A percentile compares a stretch with the other conserved stretches of the same genome.
These are phyloP conservation scores for Thymelicus acteon DNA, from an alignment of 2,888 invertebrate species.

Conservation along the genomic window DNA sequence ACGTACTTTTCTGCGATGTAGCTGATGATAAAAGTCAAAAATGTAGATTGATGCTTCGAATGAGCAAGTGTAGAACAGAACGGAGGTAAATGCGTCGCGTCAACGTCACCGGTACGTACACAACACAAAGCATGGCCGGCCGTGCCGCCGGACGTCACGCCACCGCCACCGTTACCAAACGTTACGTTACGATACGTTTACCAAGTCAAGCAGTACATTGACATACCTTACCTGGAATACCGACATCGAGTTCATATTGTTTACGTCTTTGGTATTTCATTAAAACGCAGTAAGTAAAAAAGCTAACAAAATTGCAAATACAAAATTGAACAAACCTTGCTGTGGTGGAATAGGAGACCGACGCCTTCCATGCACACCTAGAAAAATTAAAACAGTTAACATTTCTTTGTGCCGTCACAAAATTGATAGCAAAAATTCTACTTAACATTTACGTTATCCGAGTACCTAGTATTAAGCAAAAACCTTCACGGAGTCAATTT, in stretches of 20 bases:
- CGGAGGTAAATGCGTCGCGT: conserved; percentile 54
- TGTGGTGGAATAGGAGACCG: conserved; percentile 98
- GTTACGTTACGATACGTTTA: conserved; percentile 48
- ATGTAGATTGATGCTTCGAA: conserved; percentile 56
- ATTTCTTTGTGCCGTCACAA: background rate
- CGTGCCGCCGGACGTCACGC: no score
- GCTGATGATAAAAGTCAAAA: conserved; percentile 41
- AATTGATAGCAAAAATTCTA: no score
- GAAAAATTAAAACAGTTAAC: conserved; percentile 41
- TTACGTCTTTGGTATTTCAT: conserved; percentile 72
- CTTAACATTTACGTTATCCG: no score
- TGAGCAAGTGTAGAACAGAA: conserved; percentile 63
- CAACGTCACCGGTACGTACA: conserved; percentile 73
- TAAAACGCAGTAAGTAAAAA: conserved; percentile 59
- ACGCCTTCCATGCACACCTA: conserved; percentile 99
- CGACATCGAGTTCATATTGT: conserved; percentile 59
- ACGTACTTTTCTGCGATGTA: conserved; percentile 41
- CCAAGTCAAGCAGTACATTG: conserved; percentile 75
- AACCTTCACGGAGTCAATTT: no score
- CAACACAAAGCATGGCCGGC: conserved; percentile 70
- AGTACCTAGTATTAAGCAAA: no score
- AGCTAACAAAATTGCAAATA: conserved; percentile 71
- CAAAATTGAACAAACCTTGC: conserved; percentile 92
- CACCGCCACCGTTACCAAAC: background rate
- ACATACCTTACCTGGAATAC: conserved; percentile 77